A percentile compares a stretch with the other conserved stretches of the same genome.
Evolutionary conservation across 2,888 invertebrate genomes (phyloP).

Genomic region (Limenitis camilla): DNA sequence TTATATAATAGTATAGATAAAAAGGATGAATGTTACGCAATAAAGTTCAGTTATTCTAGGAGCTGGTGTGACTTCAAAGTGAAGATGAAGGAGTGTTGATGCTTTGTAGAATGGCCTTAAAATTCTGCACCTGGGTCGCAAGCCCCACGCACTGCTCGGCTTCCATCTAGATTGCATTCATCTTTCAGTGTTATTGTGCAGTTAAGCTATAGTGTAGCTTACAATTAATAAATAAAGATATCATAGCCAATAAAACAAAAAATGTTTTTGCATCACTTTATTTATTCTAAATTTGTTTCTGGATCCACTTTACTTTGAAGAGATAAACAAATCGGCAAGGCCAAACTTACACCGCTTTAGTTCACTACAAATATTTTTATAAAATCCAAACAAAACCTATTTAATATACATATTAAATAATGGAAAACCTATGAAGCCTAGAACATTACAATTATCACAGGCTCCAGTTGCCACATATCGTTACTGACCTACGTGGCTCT

Average conservation of each 20-base stretch:
- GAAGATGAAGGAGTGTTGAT: too few relatives aligned
- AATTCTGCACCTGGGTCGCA: too few relatives aligned
- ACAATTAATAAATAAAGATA: too few relatives aligned
- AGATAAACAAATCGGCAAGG: slow-evolving; percentile 49
- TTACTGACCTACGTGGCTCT: slow-evolving; percentile 1
- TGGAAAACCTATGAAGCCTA: slow-evolving; percentile 9
- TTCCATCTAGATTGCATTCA: too few relatives aligned
- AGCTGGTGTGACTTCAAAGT: too few relatives aligned
- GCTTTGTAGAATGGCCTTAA: too few relatives aligned
- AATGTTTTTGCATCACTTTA: slow-evolving; percentile 32
- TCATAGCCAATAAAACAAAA: background rate
- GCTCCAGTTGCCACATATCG: slow-evolving; percentile 42
- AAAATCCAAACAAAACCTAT: slow-evolving; percentile 24
- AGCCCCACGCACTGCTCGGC: too few relatives aligned
- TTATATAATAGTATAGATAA: too few relatives aligned
- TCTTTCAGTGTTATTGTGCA: too few relatives aligned
- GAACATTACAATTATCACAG: slow-evolving; percentile 48
- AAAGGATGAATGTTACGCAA: too few relatives aligned
- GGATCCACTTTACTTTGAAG: slow-evolving; percentile 53
- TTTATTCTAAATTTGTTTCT: slow-evolving; percentile 64
- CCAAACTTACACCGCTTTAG: slow-evolving; percentile 41
- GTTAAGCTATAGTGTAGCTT: too few relatives aligned
- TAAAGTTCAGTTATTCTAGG: too few relatives aligned
- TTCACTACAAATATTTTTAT: slow-evolving; percentile 19
- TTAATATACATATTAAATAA: slow-evolving; percentile 2